phyloP scores from a whole-genome alignment of 2,888 invertebrate species.

The Elysia crispata region DNA sequence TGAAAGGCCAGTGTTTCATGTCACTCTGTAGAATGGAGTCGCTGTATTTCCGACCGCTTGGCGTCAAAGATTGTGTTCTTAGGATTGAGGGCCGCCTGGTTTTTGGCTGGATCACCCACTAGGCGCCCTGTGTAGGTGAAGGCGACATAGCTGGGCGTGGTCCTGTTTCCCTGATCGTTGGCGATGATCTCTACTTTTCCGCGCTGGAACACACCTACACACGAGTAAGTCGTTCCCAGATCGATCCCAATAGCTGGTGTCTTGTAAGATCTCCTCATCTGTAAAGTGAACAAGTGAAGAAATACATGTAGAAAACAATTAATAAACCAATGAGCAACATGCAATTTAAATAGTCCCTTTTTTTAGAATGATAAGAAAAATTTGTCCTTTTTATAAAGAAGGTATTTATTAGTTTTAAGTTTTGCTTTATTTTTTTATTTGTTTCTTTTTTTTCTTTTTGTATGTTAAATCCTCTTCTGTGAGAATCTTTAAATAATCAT shows the following conservation, averaged over 20 bases:
- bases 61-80: constrained; percentile 82
- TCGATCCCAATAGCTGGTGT: constrained; percentile 87
- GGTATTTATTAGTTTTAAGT: no score
- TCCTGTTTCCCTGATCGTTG: constrained; percentile 83
- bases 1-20: constrained; percentile 70
- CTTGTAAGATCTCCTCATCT: constrained; percentile 37
- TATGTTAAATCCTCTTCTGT: no score
- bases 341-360: no score
- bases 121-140: constrained; percentile 81
- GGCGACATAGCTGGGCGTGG: constrained; percentile 86
- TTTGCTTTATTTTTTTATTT: no score
- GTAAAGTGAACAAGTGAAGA: background rate
- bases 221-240: constrained; percentile 89
- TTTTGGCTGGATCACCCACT: constrained; percentile 78
- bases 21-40: constrained; percentile 64
- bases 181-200: constrained; percentile 79
- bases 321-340: no score
- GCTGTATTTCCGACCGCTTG: constrained; percentile 66
- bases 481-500: no score
- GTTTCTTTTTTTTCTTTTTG: no score
- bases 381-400: no score
- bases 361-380: no score
- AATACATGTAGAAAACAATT: no score
- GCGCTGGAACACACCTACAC: constrained; percentile 76
- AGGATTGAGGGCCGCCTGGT: constrained; percentile 83